Evolutionary conservation across 2,113 vertebrate genomes (phyloP).

Genomic region (Theropithecus gelada): DNA sequence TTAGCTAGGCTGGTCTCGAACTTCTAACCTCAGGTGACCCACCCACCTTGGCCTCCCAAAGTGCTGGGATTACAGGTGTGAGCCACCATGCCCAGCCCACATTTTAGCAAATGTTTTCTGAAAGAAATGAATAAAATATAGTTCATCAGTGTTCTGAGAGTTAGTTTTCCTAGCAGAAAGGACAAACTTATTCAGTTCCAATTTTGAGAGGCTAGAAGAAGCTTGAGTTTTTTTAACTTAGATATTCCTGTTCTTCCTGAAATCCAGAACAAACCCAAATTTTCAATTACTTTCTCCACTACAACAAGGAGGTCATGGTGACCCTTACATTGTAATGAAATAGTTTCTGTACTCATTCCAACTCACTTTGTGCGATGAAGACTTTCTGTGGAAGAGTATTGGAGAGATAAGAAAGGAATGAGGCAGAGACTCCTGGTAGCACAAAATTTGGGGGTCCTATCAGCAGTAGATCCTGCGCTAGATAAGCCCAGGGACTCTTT

Average conservation of each 20-base stretch:
- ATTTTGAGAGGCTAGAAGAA: not conserved
- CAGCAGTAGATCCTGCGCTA: not conserved
- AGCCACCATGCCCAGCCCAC: too few relatives aligned
- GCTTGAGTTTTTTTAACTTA: not conserved
- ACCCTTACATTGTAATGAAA: not conserved
- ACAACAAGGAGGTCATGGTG: not conserved
- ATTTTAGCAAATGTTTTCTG: conserved; percentile 3
- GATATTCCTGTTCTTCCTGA: conserved; percentile 9
- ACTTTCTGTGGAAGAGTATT: not conserved
- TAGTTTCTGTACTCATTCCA: not conserved
- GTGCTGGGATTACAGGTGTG: too few relatives aligned
- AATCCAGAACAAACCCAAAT: not conserved
- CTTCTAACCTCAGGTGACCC: not conserved
- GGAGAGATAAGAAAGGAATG: not conserved
- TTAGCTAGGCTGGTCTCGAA: not conserved
- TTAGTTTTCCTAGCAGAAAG: not conserved
- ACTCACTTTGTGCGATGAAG: not conserved
- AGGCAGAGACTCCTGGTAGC: not conserved
- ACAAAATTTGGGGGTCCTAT: not conserved
- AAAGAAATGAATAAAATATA: conserved; percentile 13
- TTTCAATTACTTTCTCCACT: conserved; percentile 14
- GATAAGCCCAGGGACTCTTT: not conserved
- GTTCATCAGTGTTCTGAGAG: not conserved
- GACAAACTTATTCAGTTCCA: not conserved
- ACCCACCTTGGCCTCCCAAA: not conserved